A percentile compares a stretch with the other conserved stretches of the same genome.
Conservation (phyloP, 2,888 invertebrate genomes). For the Drosophila kambysellisi region DNA sequence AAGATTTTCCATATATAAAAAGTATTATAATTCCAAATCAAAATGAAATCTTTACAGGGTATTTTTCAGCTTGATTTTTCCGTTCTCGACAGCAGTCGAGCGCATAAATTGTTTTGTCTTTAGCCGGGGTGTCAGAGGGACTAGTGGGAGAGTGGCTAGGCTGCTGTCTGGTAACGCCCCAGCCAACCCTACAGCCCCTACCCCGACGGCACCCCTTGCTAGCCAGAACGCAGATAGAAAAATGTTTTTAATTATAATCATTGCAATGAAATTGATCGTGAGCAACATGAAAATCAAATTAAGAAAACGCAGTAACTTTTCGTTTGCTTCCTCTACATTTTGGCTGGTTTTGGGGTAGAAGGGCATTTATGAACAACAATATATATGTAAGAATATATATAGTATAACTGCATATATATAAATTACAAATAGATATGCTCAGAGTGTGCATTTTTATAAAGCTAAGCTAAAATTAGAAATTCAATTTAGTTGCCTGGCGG, state of each 20-base stretch:
- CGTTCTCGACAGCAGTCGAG: constrained; percentile 56
- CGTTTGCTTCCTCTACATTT: neutral
- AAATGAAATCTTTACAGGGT: constrained; percentile 19
- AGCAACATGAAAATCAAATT: constrained; percentile 76
- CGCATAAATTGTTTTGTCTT: constrained; percentile 54
- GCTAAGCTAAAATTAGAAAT: constrained; percentile 56
- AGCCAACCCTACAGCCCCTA: neutral
- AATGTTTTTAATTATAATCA: constrained; percentile 76
- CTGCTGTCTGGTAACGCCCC: constrained; percentile 23
- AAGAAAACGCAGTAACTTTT: constrained; percentile 52
- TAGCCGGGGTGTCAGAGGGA: constrained; percentile 58
- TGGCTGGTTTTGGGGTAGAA: neutral
- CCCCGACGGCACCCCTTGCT: neutral
- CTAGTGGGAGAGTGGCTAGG: constrained; percentile 12
- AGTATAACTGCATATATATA: constrained; percentile 21
- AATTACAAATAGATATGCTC: constrained; percentile 40
- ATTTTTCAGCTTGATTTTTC: constrained; percentile 14
- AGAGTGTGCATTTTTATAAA: constrained; percentile 64
- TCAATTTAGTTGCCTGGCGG: constrained; percentile 51
- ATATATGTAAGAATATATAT: constrained; percentile 3
- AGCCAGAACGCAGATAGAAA: constrained; percentile 27
- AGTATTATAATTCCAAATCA: neutral
- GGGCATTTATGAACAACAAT: constrained; percentile 26
- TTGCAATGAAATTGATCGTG: constrained; percentile 76
- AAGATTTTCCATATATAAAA: neutral